A percentile compares a stretch with the other conserved stretches of the same genome.
phyloP scores from a whole-genome alignment of 1,140 invertebrate genomes.

The Monochamus saltuarius region DNA sequence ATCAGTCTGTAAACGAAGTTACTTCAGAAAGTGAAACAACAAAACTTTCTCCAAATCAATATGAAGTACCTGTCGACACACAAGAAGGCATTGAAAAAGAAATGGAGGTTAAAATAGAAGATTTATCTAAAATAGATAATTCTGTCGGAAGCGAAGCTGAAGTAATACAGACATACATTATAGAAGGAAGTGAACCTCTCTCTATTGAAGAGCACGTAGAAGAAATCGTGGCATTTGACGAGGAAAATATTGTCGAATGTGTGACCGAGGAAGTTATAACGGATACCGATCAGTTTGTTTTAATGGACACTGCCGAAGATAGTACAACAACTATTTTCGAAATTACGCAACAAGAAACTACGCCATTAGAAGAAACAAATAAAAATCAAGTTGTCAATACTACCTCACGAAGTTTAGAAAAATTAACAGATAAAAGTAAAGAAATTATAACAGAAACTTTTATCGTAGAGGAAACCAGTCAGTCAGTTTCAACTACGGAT shows the following conservation, averaged over 20 bases:
- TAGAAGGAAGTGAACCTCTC: conserved; percentile 3
- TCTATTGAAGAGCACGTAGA: conserved; percentile 11
- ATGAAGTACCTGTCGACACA: no score
- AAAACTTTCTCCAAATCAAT: no score
- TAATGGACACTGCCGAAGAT: conserved; percentile 6
- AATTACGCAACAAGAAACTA: not conserved
- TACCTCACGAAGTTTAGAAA: no score
- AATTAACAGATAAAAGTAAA: no score
- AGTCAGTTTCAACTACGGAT: conserved; percentile 5
- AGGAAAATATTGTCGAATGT: conserved; percentile 11
- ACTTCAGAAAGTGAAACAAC: not conserved
- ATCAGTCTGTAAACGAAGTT: not conserved
- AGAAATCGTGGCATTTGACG: conserved; percentile 14
- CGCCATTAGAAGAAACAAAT: conserved; percentile 2
- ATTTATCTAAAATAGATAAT: no score
- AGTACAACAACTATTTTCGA: not conserved
- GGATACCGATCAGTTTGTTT: not conserved
- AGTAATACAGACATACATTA: no score
- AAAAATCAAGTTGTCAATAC: not conserved
- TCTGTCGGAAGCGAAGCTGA: no score
- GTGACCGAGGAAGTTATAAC: conserved; percentile 1
- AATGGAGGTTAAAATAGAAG: no score
- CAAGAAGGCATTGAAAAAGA: no score
- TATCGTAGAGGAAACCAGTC: not conserved
- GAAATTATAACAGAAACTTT: no score